Conservation (phyloP, 1,140 invertebrate genomes). For the Argopecten irradians region DNA sequence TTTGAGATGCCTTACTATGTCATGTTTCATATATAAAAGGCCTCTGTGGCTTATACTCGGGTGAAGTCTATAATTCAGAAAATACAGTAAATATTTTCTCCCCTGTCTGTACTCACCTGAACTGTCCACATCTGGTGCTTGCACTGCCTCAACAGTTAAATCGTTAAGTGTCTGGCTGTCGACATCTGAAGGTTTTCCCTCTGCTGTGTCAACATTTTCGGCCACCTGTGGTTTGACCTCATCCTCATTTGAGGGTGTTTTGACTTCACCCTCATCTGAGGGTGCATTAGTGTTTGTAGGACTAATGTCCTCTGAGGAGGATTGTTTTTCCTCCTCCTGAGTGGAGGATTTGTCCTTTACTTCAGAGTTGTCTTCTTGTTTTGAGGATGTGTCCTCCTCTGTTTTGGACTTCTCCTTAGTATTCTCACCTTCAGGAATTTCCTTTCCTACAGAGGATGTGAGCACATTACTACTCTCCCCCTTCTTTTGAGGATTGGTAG, state of each 20-base stretch:
- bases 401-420: not conserved
- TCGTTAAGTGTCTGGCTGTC: conserved; percentile 9
- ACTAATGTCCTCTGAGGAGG: conserved; percentile 14
- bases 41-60: too few relatives aligned
- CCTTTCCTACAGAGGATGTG: not conserved
- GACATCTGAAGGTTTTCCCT: not conserved
- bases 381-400: conserved; percentile 4
- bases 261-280: not conserved
- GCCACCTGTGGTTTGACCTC: not conserved
- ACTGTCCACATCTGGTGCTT: not conserved
- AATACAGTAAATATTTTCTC: too few relatives aligned
- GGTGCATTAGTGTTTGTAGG: not conserved
- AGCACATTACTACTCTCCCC: not conserved
- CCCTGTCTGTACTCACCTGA: not conserved
- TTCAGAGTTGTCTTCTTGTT: not conserved
- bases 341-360: not conserved
- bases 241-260: not conserved
- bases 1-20: too few relatives aligned
- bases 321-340: not conserved
- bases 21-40: too few relatives aligned
- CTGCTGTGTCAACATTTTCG: not conserved
- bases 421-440: not conserved
- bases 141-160: not conserved
- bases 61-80: too few relatives aligned
- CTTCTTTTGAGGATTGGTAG: not conserved